Conservation (phyloP, 2,113 vertebrate species). For the Ranitomeya imitator region DNA sequence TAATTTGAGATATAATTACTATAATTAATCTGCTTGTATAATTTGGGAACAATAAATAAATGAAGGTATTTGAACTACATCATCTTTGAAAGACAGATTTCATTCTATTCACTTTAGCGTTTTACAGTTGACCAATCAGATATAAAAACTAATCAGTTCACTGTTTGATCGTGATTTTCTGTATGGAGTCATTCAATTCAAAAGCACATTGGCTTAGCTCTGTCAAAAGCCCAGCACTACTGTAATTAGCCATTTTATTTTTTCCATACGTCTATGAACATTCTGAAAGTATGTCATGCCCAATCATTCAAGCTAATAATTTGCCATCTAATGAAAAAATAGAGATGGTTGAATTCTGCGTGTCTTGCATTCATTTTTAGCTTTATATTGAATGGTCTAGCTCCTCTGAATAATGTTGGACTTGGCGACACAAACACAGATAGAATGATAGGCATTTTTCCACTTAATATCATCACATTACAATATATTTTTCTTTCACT, state of each 20-base stretch:
- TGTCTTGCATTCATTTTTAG: slow-evolving; percentile 16
- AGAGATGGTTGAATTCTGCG: background rate
- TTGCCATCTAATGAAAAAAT: slow-evolving; percentile 14
- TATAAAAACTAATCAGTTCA: slow-evolving; percentile 15
- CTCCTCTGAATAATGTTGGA: slow-evolving; percentile 1
- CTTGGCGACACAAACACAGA: background rate
- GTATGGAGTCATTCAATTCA: background rate
- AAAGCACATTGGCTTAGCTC: slow-evolving; percentile 11
- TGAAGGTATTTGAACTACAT: background rate
- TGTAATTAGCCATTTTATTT: slow-evolving; percentile 6
- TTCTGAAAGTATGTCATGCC: slow-evolving; percentile 24
- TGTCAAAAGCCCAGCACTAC: slow-evolving; percentile 6
- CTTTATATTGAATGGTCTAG: background rate
- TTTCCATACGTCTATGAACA: background rate
- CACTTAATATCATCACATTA: background rate
- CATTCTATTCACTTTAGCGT: background rate
- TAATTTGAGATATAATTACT: too few species aligned
- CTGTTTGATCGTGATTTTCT: slow-evolving; percentile 17
- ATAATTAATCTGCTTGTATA: background rate
- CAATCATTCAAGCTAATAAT: slow-evolving; percentile 6
- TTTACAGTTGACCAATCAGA: background rate
- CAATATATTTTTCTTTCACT: background rate
- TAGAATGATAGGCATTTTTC: background rate
- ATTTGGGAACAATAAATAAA: background rate
- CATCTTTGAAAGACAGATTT: slow-evolving; percentile 14